Conservation (phyloP, 2,113 vertebrate species). For the Seriola quinqueradiata region DNA sequence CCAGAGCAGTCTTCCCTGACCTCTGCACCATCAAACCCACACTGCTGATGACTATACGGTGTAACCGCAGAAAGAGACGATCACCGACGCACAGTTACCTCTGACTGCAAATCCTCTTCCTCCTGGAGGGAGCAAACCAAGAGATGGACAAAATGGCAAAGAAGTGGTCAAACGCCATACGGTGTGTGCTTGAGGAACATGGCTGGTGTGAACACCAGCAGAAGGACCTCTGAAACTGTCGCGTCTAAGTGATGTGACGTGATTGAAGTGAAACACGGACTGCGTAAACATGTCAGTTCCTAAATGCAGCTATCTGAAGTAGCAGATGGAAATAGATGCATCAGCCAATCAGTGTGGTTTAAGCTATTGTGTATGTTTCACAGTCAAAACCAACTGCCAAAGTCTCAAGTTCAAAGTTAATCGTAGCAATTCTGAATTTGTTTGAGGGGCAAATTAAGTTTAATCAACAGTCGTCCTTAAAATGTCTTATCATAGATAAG, state of each 20-base stretch:
- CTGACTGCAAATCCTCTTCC: slow-evolving; percentile 85
- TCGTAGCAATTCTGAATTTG: neutral
- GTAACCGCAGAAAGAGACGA: slow-evolving; percentile 33
- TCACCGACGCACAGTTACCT: slow-evolving; percentile 79
- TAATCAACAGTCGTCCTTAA: neutral
- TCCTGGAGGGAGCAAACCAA: slow-evolving; percentile 76
- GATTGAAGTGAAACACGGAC: neutral
- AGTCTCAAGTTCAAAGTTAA: neutral
- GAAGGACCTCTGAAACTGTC: slow-evolving; percentile 29
- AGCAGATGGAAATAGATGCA: too few species aligned
- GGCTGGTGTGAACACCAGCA: slow-evolving; percentile 6
- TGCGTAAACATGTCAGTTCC: neutral
- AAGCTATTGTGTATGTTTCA: neutral
- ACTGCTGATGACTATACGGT: slow-evolving; percentile 50
- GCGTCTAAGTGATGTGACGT: slow-evolving; percentile 9
- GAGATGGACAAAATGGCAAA: slow-evolving; percentile 67
- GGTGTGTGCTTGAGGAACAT: slow-evolving; percentile 28
- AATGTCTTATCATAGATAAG: neutral
- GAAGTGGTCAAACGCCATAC: slow-evolving; percentile 48
- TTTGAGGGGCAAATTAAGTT: too few species aligned
- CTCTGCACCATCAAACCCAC: slow-evolving; percentile 60
- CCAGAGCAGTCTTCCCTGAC: slow-evolving; percentile 33
- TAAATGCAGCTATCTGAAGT: neutral
- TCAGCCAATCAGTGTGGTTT: too few species aligned
- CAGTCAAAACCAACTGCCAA: neutral